Evolutionary conservation across 1,140 invertebrate genomes (phyloP), one percentile per base, ranked within the genome.

Genomic region (Stratiolaelaps scimitus): DNA sequence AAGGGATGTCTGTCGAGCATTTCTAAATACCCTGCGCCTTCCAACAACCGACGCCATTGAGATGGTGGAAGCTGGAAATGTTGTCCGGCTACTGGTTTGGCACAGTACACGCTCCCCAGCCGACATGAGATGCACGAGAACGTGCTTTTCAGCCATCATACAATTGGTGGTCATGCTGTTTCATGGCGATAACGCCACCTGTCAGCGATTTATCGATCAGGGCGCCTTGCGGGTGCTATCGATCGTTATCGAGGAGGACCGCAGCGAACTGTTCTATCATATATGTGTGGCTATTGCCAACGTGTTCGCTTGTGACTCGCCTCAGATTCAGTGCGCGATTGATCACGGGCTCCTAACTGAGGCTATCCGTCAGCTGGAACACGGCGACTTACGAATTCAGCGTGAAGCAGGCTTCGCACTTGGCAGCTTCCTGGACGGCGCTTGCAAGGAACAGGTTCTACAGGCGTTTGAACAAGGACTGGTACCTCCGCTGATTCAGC

Each of bases 251-350:
- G 26, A 60, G 5, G 53, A 60, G 20, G 53, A 60, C 4, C 26
- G 26, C 15, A 60, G 53, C 26, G 53, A 60, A 60, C 34, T 60
- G 2, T 60, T 29, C 23, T 60, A 60, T 23, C 34, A n/a, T 34
- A 34, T 34, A 26, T 60, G 53, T 23, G 26, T 60, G 4, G 53
- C 53, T 34, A 60, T 60, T 23, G 53, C 53, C 15, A 60, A 60
- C 2, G 53, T 60, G 17, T 60, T 60, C 23, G 53, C 53, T 2
- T 60, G 53, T 23, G 34, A 34, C 26, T 2, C 53, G 17, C 26
- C 53, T 15, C 53, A 60, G 53, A 60, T 60, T 5, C 53, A 60
- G 23, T 60, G 53, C 23, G 53, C 53, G 53, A 60, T 60, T 23
- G 34, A 60, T 34, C 1, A 60, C 53, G 26, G 15, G 26, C 23